Evolutionary conservation across 2,888 invertebrate species (phyloP).

Genomic region (Himalopsyche tibetana): DNA sequence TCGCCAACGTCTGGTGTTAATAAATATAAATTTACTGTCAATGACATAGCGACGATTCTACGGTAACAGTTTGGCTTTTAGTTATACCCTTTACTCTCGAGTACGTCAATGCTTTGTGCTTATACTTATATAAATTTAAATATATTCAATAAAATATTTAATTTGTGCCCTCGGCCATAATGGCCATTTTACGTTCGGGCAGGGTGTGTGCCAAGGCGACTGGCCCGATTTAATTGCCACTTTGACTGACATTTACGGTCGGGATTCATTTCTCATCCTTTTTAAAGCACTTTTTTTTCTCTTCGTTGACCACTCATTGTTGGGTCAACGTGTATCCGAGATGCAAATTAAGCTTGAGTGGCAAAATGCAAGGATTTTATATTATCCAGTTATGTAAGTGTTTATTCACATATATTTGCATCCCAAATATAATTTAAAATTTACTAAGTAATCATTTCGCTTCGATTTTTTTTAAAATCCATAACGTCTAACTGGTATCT

Average conservation of each 20-base stretch:
- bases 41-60: too few relatives aligned
- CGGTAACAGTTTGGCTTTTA: too few relatives aligned
- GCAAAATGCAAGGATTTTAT: neutral
- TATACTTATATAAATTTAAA: slow-evolving; percentile 61
- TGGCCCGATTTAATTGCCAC: slow-evolving; percentile 73
- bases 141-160: slow-evolving; percentile 66
- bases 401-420: neutral
- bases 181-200: slow-evolving; percentile 60
- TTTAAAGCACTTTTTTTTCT: slow-evolving; percentile 1
- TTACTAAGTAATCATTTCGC: too few relatives aligned
- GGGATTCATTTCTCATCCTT: slow-evolving; percentile 32
- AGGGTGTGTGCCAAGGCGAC: slow-evolving; percentile 65
- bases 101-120: neutral
- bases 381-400: neutral
- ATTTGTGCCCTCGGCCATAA: slow-evolving; percentile 62
- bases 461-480: too few relatives aligned
- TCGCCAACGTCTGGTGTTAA: slow-evolving; percentile 33
- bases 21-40: slow-evolving; percentile 33
- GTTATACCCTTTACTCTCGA: too few relatives aligned
- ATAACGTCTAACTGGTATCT: too few relatives aligned
- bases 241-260: slow-evolving; percentile 76
- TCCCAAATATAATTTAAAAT: neutral
- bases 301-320: slow-evolving; percentile 30
- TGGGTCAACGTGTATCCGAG: slow-evolving; percentile 8
- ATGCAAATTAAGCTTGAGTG: slow-evolving; percentile 18